These are phyloP conservation scores for Lepidocolaptes lacrymiger DNA, from an alignment of 2,797 vertebrate species.

Conservation along the genomic window DNA sequence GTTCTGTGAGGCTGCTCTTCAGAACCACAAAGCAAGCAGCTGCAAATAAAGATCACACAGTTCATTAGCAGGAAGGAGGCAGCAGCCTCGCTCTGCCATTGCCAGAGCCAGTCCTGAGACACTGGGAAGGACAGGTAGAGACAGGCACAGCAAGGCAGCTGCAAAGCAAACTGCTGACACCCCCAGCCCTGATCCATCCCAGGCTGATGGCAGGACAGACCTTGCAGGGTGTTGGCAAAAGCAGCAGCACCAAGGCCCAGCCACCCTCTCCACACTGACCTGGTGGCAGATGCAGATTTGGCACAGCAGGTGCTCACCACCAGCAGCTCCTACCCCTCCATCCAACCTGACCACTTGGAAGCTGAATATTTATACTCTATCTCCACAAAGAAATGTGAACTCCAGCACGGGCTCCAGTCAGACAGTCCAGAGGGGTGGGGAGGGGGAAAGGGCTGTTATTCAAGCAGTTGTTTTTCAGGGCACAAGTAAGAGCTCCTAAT, in stretches of 20 bases:
- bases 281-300: accelerated
- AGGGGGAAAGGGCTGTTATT: background rate
- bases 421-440: background rate
- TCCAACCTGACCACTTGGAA: background rate
- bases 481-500: background rate
- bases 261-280: background rate
- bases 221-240: accelerated
- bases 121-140: background rate
- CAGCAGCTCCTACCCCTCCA: background rate
- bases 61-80: background rate
- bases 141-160: background rate
- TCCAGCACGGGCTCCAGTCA: background rate
- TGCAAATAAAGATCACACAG: background rate
- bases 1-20: background rate
- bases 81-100: background rate
- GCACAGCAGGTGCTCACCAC: background rate
- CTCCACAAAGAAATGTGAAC: background rate
- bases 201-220: background rate
- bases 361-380: background rate
- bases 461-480: background rate
- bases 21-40: background rate
- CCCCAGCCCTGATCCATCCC: too few species aligned
- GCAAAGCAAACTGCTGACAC: background rate
- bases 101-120: accelerated
- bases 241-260: background rate